Evolutionary conservation across 2,113 vertebrate species (phyloP).

Genomic region (mouse (Mus musculus)): GRCm39 chr14:14090501-14091000

Average conservation of each 20-base stretch:
- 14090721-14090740: not conserved
- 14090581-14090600: not conserved
- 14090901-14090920: not conserved
- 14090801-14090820: not conserved
- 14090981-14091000: not conserved
- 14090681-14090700: not conserved
- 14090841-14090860: not conserved
- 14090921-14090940: constrained; percentile 15
- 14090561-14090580: not conserved
- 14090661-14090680: not conserved
- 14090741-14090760: not conserved
- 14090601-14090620: no score
- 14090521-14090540: not conserved
- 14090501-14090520: not conserved
- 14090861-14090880: constrained; percentile 76
- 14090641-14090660: not conserved
- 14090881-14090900: constrained; percentile 55
- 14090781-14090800: not conserved
- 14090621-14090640: rapidly evolving
- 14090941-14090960: not conserved
- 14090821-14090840: constrained; percentile 61
- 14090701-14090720: not conserved
- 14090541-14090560: not conserved
- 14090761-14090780: not conserved
- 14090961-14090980: rapidly evolving